Conservation (phyloP, 2,113 vertebrate genomes). For the Puntigrus tetrazona region DNA sequence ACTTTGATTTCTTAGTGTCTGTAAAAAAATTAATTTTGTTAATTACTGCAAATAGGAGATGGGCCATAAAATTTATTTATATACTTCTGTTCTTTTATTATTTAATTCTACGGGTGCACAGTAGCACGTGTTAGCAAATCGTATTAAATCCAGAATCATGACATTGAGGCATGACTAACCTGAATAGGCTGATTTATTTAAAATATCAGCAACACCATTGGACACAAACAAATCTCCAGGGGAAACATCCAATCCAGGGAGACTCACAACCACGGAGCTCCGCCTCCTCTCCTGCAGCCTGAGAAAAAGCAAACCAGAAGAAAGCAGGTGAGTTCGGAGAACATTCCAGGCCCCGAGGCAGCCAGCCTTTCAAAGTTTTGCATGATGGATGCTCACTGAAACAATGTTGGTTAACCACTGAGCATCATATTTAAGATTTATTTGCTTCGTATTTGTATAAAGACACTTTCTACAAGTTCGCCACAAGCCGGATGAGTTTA, state of each 20-base stretch:
- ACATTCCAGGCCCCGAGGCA: neutral
- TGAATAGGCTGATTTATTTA: constrained; percentile 71
- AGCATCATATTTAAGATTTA: neutral
- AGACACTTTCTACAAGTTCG: neutral
- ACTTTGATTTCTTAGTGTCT: constrained; percentile 89
- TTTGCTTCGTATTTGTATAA: neutral
- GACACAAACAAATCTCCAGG: constrained; percentile 88
- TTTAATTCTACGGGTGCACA: neutral
- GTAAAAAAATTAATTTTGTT: neutral
- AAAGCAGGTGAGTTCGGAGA: constrained; percentile 2
- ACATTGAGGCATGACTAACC: constrained; percentile 54
- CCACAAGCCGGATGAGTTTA: neutral
- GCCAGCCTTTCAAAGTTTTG: neutral
- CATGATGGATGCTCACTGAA: neutral
- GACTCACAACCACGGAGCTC: constrained; percentile 85
- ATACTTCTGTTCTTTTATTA: neutral
- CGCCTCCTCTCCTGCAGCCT: constrained; percentile 77
- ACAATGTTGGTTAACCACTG: neutral
- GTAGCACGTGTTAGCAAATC: neutral
- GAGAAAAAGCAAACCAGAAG: constrained; percentile 43
- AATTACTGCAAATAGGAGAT: neutral
- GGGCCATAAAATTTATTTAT: neutral
- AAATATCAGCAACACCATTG: constrained; percentile 75
- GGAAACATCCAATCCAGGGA: constrained; percentile 83
- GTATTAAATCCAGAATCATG: neutral